phyloP scores from a whole-genome alignment of 2,797 vertebrate species.

The Falco naumanni region DNA sequence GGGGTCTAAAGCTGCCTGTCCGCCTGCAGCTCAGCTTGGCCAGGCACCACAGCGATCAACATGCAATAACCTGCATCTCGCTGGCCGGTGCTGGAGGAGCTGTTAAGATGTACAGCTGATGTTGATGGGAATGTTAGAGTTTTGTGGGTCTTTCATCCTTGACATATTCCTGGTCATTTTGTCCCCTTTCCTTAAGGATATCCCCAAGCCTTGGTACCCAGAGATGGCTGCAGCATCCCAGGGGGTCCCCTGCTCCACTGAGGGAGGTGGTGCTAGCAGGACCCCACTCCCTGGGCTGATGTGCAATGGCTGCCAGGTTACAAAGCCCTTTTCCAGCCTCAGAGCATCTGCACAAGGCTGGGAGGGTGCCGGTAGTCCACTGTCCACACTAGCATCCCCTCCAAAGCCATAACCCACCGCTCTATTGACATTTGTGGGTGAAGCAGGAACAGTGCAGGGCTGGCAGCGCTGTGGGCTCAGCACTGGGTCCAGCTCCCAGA shows the following conservation, averaged over 20 bases:
- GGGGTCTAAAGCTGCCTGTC: rapidly evolving
- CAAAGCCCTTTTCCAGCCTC: neutral
- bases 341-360: rapidly evolving
- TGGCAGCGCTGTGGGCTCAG: rapidly evolving
- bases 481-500: rapidly evolving
- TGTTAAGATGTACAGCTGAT: rapidly evolving
- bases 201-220: neutral
- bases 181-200: neutral
- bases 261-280: neutral
- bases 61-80: rapidly evolving
- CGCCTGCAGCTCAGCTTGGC: rapidly evolving
- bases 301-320: rapidly evolving
- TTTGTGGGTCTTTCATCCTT: neutral
- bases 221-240: rapidly evolving
- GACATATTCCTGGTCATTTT: neutral
- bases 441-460: neutral
- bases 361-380: neutral
- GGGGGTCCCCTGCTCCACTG: rapidly evolving
- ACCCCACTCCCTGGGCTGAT: rapidly evolving
- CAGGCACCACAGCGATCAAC: rapidly evolving
- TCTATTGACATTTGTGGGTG: rapidly evolving
- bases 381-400: neutral
- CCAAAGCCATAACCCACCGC: rapidly evolving
- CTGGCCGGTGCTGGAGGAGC: neutral
- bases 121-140: rapidly evolving